phyloP scores from a whole-genome alignment of 2,888 invertebrate genomes.

The Nemoura dubitans region DNA sequence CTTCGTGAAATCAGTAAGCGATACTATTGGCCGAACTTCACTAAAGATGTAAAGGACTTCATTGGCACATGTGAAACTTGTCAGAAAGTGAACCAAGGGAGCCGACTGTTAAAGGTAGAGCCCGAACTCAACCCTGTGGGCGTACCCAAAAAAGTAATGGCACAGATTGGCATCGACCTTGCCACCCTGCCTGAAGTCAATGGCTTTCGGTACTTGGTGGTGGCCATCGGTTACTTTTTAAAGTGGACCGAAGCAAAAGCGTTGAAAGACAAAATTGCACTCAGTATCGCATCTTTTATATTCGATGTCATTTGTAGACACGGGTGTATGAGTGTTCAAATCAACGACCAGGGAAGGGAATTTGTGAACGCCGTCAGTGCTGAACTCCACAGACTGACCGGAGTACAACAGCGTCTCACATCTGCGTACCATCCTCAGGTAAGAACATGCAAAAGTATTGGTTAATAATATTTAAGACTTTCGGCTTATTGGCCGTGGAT shows the following conservation, averaged over 20 bases:
- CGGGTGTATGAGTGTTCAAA: conserved; percentile 39
- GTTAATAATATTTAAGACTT: too few species aligned
- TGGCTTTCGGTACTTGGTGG: conserved; percentile 39
- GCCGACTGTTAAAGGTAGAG: neutral
- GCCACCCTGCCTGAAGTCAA: conserved; percentile 35
- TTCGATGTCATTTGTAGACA: conserved; percentile 31
- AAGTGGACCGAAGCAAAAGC: conserved; percentile 40
- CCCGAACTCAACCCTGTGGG: conserved; percentile 35
- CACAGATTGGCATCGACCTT: conserved; percentile 42
- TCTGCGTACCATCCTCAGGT: conserved; percentile 50
- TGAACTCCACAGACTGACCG: conserved; percentile 41
- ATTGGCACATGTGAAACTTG: neutral
- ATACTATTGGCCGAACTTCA: conserved; percentile 21
- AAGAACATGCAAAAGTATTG: too few species aligned
- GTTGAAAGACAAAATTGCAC: conserved; percentile 1
- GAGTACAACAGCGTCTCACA: conserved; percentile 47
- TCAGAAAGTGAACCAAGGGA: conserved; percentile 8
- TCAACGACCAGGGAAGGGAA: conserved; percentile 44
- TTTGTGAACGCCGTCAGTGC: conserved; percentile 42
- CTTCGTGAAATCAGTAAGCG: neutral
- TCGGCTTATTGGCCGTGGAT: too few species aligned
- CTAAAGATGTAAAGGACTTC: neutral
- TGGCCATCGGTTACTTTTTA: conserved; percentile 41
- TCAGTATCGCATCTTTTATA: conserved; percentile 31
- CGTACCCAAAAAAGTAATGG: conserved; percentile 25